A percentile compares a stretch with the other conserved stretches of the same genome.
Conservation (phyloP, 2,888 invertebrate genomes). For the Euplexia lucipara region DNA sequence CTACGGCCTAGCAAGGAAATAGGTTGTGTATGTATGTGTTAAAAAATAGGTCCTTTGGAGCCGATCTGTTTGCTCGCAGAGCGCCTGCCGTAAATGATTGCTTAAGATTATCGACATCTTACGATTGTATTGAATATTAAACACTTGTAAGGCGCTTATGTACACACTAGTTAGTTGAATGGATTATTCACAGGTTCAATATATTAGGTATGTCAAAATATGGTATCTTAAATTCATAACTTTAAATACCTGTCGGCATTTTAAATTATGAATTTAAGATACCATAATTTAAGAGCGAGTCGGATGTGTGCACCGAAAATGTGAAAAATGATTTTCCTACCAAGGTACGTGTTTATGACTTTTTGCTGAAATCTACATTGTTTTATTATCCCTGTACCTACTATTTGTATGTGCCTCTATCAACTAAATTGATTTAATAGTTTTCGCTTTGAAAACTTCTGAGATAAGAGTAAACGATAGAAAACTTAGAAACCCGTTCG, state of each 20-base stretch:
- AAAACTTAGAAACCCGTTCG: too few species aligned
- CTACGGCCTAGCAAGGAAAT: neutral
- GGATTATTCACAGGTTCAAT: neutral
- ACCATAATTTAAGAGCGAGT: too few species aligned
- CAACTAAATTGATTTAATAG: too few species aligned
- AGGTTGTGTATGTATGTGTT: neutral
- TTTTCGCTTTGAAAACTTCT: too few species aligned
- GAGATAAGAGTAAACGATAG: too few species aligned
- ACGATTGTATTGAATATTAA: slow-evolving; percentile 4
- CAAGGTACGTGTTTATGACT: too few species aligned
- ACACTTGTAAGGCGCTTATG: slow-evolving; percentile 37
- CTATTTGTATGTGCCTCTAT: too few species aligned
- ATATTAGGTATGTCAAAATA: neutral
- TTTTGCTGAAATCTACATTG: too few species aligned
- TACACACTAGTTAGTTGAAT: slow-evolving; percentile 1
- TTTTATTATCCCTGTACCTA: too few species aligned
- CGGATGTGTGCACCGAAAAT: neutral
- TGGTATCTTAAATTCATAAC: too few species aligned
- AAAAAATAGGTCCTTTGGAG: neutral
- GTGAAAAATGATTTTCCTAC: neutral
- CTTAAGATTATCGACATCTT: neutral
- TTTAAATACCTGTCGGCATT: too few species aligned
- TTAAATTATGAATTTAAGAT: too few species aligned
- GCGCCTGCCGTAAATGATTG: slow-evolving; percentile 35
- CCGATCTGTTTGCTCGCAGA: neutral